A percentile compares a stretch with the other conserved stretches of the same genome.
phyloP scores from a whole-genome alignment of 2,797 vertebrate species.

The Eurystomus glaucurus region DNA sequence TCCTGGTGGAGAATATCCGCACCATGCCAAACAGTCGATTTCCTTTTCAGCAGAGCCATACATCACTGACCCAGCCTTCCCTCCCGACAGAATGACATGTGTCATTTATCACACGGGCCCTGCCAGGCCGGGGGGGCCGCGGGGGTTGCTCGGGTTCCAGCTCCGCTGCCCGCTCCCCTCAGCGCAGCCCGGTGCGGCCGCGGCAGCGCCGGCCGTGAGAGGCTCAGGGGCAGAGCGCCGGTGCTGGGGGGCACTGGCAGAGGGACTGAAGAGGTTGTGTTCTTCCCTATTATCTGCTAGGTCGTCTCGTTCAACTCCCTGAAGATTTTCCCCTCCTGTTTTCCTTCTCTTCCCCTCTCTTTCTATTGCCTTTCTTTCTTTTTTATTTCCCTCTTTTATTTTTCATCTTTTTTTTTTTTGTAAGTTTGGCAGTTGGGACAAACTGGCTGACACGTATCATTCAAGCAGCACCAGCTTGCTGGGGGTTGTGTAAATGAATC shows the following conservation, averaged over 20 bases:
- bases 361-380: background rate
- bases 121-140: slow-evolving; percentile 85
- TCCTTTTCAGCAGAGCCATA: slow-evolving; percentile 97
- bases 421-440: slow-evolving; percentile 24
- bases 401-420: background rate
- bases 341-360: background rate
- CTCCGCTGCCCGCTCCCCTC: slow-evolving; percentile 29
- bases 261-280: slow-evolving; percentile 31
- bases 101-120: slow-evolving; percentile 98
- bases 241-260: slow-evolving; percentile 43
- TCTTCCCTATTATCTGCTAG: slow-evolving; percentile 1
- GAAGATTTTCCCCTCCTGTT: background rate
- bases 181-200: background rate
- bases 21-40: slow-evolving; percentile 98
- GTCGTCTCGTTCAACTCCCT: background rate
- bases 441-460: slow-evolving; percentile 91
- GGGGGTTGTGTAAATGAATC: slow-evolving; percentile 93
- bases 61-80: slow-evolving; percentile 98
- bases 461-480: slow-evolving; percentile 89
- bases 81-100: slow-evolving; percentile 97
- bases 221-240: background rate
- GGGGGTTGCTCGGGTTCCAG: slow-evolving; percentile 55
- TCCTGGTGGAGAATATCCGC: slow-evolving; percentile 93
- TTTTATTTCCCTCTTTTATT: background rate
- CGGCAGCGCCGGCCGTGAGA: background rate